Evolutionary conservation across 2,797 vertebrate species (phyloP).

Genomic region (Hylomyscus alleni): DNA sequence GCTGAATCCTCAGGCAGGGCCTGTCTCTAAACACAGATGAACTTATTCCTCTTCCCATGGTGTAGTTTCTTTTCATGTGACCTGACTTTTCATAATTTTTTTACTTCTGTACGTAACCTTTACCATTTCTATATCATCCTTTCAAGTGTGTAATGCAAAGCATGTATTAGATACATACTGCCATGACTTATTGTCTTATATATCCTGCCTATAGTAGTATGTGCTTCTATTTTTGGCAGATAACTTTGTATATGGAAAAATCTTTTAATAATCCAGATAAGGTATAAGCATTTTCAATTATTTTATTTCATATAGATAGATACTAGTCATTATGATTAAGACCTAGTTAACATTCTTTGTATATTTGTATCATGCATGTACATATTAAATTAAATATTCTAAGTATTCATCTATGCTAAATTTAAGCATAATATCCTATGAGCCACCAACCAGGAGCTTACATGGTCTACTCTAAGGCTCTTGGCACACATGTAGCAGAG

Average conservation of each 20-base stretch:
- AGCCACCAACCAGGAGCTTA: background rate
- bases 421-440: background rate
- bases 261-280: conserved; percentile 3
- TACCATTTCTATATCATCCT: background rate
- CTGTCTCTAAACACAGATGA: background rate
- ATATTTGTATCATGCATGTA: background rate
- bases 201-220: background rate
- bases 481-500: background rate
- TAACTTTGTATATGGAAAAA: background rate
- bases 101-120: conserved; percentile 34
- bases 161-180: conserved; percentile 31
- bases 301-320: background rate
- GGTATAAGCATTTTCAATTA: conserved; percentile 19
- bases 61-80: conserved; percentile 44
- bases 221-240: background rate
- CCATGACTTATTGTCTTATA: background rate
- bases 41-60: background rate
- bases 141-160: background rate
- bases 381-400: background rate
- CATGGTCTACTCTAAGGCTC: too few relatives aligned
- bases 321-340: background rate
- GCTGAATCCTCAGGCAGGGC: background rate
- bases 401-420: background rate
- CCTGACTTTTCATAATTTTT: background rate
- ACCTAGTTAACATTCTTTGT: background rate